Percentiles rank a stretch among this genome's conserved stretches.
phyloP scores from a whole-genome alignment of 2,797 vertebrate species.

The Pangasius krempfi region DNA sequence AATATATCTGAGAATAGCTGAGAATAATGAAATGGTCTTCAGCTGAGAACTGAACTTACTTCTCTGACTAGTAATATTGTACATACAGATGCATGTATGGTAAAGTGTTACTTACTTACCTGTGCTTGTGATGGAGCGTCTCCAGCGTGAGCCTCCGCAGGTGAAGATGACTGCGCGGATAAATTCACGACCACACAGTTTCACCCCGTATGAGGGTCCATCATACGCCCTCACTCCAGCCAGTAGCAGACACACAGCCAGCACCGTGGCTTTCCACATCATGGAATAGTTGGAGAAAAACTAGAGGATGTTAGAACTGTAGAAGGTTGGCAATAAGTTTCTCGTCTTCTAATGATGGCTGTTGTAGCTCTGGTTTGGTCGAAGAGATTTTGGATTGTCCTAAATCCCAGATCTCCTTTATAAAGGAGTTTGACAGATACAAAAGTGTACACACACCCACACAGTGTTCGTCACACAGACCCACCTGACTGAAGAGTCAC shows the following conservation, averaged over 20 bases:
- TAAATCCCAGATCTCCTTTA: slow-evolving; percentile 67
- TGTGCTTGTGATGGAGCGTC: slow-evolving; percentile 69
- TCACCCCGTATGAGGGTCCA: slow-evolving; percentile 77
- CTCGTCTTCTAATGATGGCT: slow-evolving; percentile 7
- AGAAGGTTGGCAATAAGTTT: neutral
- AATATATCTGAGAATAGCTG: neutral
- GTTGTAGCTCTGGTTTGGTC: slow-evolving; percentile 6
- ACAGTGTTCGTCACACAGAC: slow-evolving; percentile 25
- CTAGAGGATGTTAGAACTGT: slow-evolving; percentile 14
- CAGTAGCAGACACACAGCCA: slow-evolving; percentile 75
- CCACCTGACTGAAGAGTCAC: slow-evolving; percentile 48
- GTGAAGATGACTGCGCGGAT: slow-evolving; percentile 87
- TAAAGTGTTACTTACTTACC: slow-evolving; percentile 65
- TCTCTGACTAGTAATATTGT: neutral
- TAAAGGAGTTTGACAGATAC: slow-evolving; percentile 66
- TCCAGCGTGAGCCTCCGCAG: slow-evolving; percentile 87
- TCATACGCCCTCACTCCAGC: slow-evolving; percentile 71
- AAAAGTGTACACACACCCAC: slow-evolving; percentile 43
- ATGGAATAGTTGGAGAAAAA: neutral
- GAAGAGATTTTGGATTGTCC: slow-evolving; percentile 54
- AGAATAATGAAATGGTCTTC: neutral
- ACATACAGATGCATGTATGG: neutral
- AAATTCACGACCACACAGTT: slow-evolving; percentile 87
- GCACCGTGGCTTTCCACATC: slow-evolving; percentile 72
- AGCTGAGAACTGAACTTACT: neutral